Evolutionary conservation across 2,888 invertebrate species (phyloP), one percentile per base, ranked within the genome.

Genomic region (Drosophila aldrichi): DNA sequence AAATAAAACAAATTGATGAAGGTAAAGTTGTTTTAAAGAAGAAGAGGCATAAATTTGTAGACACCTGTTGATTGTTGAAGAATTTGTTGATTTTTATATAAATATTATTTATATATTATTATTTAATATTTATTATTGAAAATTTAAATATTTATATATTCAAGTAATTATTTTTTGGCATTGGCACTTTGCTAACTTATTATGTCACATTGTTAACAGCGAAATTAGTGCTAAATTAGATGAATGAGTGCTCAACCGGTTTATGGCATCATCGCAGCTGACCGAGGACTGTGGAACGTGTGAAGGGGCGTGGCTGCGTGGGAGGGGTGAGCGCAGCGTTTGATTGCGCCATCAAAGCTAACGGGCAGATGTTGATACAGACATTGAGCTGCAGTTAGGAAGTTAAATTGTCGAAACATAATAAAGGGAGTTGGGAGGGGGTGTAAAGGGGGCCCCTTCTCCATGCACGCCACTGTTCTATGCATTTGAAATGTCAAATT

Each of bases 211-310:
- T 29, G 25, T 60, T 40, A 46, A 40, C 22, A 22, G 14, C 41
- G 2, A 58, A 68, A 43, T 58, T 36, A 41, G 25, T 14, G 55
- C 36, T n/a, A 36, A 63, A 57, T 63, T 22, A 52, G 56, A n/a
- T 20, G 18, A 41, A 38, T 60, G 38, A 56, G 56, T 57, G 52
- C n/a, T 16, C 49, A 54, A 52, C 57, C 62, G 66, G 54, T 66
- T 63, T 49, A 66, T 77, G 60, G 66, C 77, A 77, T 77, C 77
- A 77, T 81, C 77, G 43, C 54, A 38, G 44, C 18, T 36, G 20
- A 46, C 43, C 29, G 52, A 54, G 18, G 46, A 16, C 7, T 38
- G 32, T 0, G n/a, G 25, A 40, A 54, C 22, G 38, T 38, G 12
- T 6, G 22, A 52, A 43, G 25, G 20, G 22, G 36, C 36, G 38